Base-by-base conservation (phyloP, 2,888 invertebrate genomes). In the Thera britannica region DNA sequence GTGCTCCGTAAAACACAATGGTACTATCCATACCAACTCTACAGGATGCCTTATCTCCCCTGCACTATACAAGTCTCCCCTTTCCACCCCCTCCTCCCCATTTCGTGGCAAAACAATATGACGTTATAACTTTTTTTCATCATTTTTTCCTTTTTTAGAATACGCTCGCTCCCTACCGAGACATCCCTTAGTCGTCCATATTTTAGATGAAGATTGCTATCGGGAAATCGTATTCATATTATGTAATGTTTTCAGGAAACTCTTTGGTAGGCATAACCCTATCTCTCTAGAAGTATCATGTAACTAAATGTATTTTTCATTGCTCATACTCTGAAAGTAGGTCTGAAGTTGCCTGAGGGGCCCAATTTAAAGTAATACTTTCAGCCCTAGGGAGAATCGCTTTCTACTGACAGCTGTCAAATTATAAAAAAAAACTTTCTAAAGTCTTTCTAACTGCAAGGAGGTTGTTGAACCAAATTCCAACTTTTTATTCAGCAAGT, bases 51-150 rank as follows among this genome's bases (percentile, higher is more conserved):
- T 90, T 90, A 92, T 92, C 91, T 87, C 87, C 89, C 88, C 84
- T 77, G 85, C 90, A 90, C 90, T 92, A 90, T 88, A 90, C 86
- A 85, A 83, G 80, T 79, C 83, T 84, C 86, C 86, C 84, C 78
- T 68, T 68, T 60, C 77, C 77, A 77, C 78, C 77, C 78, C 74
- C 59, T 56, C 76, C 80, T 81, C 82, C 82, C 82, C 88, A 84
- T 87, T 87, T 87, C 88, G 90, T 86, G 88, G 92, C 91, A 92
- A 93, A 93, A 93, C 93, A 93, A 93, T 93, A 93, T 93, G 93
- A 93, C 92, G 92, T 90, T 92, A 93, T 91, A 91, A 90, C 90
- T 91, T 93, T 92, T 92, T 91, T 90, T 86, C 88, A 87, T 89
- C 72, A 71, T 89, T 91, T 89, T 89, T 90, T 85, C 87, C 90